Base-by-base conservation (phyloP, 2,797 vertebrate genomes). In the Notoglanidium macrostoma region DNA sequence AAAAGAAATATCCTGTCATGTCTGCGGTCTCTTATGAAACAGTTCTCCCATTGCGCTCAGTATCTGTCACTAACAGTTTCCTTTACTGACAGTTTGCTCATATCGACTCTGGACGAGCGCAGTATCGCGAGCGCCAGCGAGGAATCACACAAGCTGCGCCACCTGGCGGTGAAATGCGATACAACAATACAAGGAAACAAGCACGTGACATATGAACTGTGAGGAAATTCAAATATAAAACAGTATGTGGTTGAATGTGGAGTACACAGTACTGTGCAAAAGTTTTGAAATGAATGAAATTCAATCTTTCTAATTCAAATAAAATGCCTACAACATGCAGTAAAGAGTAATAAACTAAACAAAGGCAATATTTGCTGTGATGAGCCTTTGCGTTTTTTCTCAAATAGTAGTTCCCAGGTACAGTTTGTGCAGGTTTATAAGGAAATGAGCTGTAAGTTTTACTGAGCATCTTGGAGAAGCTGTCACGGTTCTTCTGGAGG, bases 11-110 rank as follows among this genome's bases (percentile, higher is more conserved):
- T 32, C 19, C 74, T 81, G 49, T 85, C 63, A 72, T 87, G 54
- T 80, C 55, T 73, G 74, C 63, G 6, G 26, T 49, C 46, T 68
- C 26, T 29, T 29, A 61, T 15, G 44, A 78, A 72, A n/a, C 29
- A 17, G 11, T 23, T 40, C 59, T 77, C 12, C 89, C 89, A 89
- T 85, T 2, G 88, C 77, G 77, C 72, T 77, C 86, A 73, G 5
- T 19, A 21, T 1, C 85, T 12, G 77, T 82, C 78, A 23, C 86
- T 63, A 32, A 85, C 85, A 35, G 74, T 86, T 88, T 78, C 63
- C 68, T 79, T 61, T 82, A 55, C 84, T 67, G 67, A 70, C 83
- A 59, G 17, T 49, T 78, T 29, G 32, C 46, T 57, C 85, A 54
- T 10, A 40, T 26, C 35, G 32, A 19, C 35, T 15, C 32, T 35